Evolutionary conservation across 30 jellyfish, hydroid and myxozoan genomes (phyloP).

Genomic region (Hydractinia symbiolongicarpus): DNA sequence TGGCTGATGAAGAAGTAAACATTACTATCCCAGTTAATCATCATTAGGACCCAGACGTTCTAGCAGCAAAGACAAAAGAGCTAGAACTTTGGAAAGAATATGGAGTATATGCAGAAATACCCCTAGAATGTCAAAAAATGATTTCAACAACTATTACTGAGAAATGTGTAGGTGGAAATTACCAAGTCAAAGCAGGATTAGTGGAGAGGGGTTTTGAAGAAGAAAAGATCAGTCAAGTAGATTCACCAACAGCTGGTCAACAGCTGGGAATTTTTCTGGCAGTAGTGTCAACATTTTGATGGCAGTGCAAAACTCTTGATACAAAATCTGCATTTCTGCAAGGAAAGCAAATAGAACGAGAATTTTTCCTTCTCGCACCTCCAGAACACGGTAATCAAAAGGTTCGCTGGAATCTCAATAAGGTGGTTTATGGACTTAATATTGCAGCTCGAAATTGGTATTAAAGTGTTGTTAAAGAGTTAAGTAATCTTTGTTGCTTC

Average conservation of each 20-base stretch:
- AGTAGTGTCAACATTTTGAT: background rate
- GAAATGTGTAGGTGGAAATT: slow-evolving; percentile 11
- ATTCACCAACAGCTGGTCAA: slow-evolving; percentile 26
- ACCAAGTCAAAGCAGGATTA: slow-evolving; percentile 25
- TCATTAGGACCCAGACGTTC: slow-evolving; percentile 14
- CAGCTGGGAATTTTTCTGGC: slow-evolving; percentile 2
- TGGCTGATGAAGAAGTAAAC: slow-evolving; percentile 30
- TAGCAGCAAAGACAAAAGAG: slow-evolving; percentile 7
- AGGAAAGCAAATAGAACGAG: slow-evolving; percentile 7
- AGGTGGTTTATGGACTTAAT: slow-evolving; percentile 34
- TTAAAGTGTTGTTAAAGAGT: slow-evolving; percentile 28
- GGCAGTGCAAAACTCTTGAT: slow-evolving; percentile 23
- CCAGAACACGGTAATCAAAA: slow-evolving; percentile 23
- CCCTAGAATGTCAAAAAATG: slow-evolving; percentile 5
- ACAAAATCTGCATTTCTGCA: slow-evolving; percentile 5
- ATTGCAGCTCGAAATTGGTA: slow-evolving; percentile 32
- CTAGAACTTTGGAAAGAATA: background rate
- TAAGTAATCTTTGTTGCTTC: slow-evolving; percentile 7
- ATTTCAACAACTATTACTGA: slow-evolving; percentile 3
- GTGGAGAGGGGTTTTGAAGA: slow-evolving; percentile 45
- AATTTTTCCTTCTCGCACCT: slow-evolving; percentile 24
- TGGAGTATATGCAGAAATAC: slow-evolving; percentile 16
- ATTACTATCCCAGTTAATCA: background rate
- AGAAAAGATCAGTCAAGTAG: background rate
- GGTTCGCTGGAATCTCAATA: slow-evolving; percentile 34